Percentiles rank a stretch among this genome's conserved stretches.
Conservation (phyloP, 2,797 vertebrate species). For the Tympanoctomys barrerae region DNA sequence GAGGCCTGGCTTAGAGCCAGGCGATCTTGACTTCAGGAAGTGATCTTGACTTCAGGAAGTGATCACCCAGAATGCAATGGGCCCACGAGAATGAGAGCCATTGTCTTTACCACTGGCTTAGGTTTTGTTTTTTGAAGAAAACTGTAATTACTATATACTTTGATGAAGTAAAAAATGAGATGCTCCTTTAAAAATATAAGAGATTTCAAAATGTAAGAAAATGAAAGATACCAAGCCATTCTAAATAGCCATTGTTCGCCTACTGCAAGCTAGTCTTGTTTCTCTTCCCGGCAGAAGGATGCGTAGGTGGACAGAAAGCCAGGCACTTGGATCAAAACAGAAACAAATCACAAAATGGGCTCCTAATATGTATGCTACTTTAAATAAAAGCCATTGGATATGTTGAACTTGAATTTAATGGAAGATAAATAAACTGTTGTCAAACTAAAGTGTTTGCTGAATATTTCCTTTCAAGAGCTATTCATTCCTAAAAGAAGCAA, state of each 20-base stretch:
- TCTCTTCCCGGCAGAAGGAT: neutral
- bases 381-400: neutral
- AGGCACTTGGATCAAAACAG: neutral
- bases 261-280: neutral
- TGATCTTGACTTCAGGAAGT: neutral
- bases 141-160: neutral
- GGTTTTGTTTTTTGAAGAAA: neutral
- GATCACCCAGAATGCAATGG: neutral
- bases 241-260: neutral
- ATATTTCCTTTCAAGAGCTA: neutral
- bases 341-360: neutral
- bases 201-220: neutral
- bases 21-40: neutral
- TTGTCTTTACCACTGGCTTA: neutral
- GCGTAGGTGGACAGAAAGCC: fast-evolving
- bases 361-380: neutral
- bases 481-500: neutral
- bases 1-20: fast-evolving
- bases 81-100: no score
- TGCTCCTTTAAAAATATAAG: neutral
- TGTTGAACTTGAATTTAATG: constrained; percentile 31
- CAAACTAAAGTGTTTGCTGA: neutral
- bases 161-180: neutral
- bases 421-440: constrained; percentile 18
- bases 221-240: neutral